These are phyloP conservation scores for Tachystola acroxantha DNA, from an alignment of 2,888 invertebrate genomes.

Conservation along the genomic window DNA sequence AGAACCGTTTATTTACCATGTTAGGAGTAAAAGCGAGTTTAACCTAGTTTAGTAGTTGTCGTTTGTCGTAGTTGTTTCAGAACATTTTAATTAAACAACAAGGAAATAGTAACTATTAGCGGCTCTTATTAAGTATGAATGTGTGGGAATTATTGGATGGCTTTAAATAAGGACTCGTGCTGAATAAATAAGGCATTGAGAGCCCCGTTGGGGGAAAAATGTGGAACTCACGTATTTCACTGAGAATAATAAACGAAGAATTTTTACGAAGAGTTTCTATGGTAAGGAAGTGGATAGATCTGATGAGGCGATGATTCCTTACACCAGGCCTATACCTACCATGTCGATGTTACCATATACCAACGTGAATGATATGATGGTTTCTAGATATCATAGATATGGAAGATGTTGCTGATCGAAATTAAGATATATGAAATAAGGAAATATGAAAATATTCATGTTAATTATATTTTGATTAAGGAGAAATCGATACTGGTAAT, in stretches of 20 bases:
- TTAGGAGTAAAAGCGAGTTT: constrained; percentile 17
- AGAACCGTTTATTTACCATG: constrained; percentile 1
- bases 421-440: no score
- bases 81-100: constrained; percentile 16
- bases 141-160: constrained; percentile 39
- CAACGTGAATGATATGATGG: no score
- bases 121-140: constrained; percentile 28
- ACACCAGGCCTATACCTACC: no score
- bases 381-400: no score
- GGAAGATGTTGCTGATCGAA: no score
- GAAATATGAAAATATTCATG: no score
- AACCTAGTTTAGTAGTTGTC: constrained; percentile 1
- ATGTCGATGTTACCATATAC: no score
- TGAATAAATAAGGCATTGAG: constrained; percentile 63
- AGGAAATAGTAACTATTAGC: constrained; percentile 17
- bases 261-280: constrained; percentile 37
- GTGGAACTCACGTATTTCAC: constrained; percentile 57
- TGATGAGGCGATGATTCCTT: constrained; percentile 32
- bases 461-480: no score
- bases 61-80: constrained; percentile 5
- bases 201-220: constrained; percentile 53
- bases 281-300: constrained; percentile 33
- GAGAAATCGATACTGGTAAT: no score
- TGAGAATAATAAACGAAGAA: constrained; percentile 68
- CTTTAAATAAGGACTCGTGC: constrained; percentile 42